phyloP scores from a whole-genome alignment of 2,888 invertebrate genomes.

The Euplagia quadripunctaria region DNA sequence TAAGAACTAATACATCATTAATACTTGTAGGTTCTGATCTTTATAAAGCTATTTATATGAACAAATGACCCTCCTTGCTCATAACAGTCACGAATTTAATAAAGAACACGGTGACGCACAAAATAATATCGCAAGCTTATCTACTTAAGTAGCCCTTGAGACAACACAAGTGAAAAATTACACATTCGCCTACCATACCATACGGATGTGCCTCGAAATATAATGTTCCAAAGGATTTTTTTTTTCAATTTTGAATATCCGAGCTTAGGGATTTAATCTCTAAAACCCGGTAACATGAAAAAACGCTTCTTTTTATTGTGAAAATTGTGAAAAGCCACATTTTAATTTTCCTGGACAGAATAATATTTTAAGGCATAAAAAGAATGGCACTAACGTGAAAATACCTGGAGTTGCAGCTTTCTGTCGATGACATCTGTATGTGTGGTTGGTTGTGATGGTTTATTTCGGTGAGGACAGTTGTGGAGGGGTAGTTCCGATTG shows the following conservation, averaged over 20 bases:
- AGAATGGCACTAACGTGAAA: slow-evolving; percentile 25
- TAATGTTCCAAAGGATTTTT: slow-evolving; percentile 45
- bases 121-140: slow-evolving; percentile 13
- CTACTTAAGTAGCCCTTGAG: slow-evolving; percentile 13
- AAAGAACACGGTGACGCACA: not conserved
- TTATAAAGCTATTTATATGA: not conserved
- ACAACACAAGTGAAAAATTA: slow-evolving; percentile 24
- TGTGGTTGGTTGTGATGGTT: slow-evolving; percentile 12
- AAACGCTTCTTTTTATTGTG: slow-evolving; percentile 48
- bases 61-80: not conserved
- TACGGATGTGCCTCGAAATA: slow-evolving; percentile 25
- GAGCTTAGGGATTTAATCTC: slow-evolving; percentile 59
- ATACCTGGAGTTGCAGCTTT: slow-evolving; percentile 1
- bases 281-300: slow-evolving; percentile 49
- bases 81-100: slow-evolving; percentile 11
- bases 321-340: slow-evolving; percentile 54
- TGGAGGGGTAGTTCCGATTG: no score
- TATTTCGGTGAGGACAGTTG: not conserved
- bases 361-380: slow-evolving; percentile 34
- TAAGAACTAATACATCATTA: no score
- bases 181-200: slow-evolving; percentile 21
- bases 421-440: not conserved
- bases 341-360: slow-evolving; percentile 41
- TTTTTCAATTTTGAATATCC: slow-evolving; percentile 63
- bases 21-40: no score